Evolutionary conservation across 2,888 invertebrate species (phyloP), one percentile per base, ranked within the genome.

Genomic region (Himalopsyche kuldschensis): DNA sequence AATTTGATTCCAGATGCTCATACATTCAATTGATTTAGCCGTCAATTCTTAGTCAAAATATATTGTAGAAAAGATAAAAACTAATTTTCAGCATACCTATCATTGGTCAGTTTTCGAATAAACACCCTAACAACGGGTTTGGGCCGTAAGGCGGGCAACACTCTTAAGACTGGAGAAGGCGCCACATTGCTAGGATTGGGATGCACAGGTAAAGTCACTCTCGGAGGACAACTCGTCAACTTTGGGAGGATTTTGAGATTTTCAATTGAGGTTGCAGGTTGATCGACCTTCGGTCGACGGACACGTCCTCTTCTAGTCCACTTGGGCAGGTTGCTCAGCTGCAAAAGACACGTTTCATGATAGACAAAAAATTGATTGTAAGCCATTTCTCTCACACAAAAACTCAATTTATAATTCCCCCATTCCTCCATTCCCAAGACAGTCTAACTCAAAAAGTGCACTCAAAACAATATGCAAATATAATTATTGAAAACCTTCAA

Each of bases 281-380:
- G 76, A n/a, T 32, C 32, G 10, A 20, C 30, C 10, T 32, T 76
- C 5, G 24, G 1, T 20, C 86, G 87, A 78, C 63, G 27, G 17
- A 27, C 27, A 55, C 80, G 78, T 27, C 75, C 0, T 87, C 84
- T 80, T 1, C 79, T 79, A 6, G 77, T 83, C 84, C 84, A 84
- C 27, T 63, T 78, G 0, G 82, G 82, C 27, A 84, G 32, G 31
- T 82, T 82, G 27, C 80, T 80, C 47, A 84, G 20, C 83, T 82
- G 32, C n/a, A 82, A 75, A 79, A 41, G 15, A 41, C 11, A 41
- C 1, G 15, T 41, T 15, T 35, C 35, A 35, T 6, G 35, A 8
- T 35, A 4, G 35, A 35, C n/a, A n/a, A n/a, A n/a, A n/a, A n/a
- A n/a, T n/a, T n/a, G n/a, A n/a, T n/a, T n/a, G n/a, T n/a, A n/a